A percentile compares a stretch with the other conserved stretches of the same genome.
Evolutionary conservation across 2,888 invertebrate genomes (phyloP).

Genomic region (Parnassius smintheus): DNA sequence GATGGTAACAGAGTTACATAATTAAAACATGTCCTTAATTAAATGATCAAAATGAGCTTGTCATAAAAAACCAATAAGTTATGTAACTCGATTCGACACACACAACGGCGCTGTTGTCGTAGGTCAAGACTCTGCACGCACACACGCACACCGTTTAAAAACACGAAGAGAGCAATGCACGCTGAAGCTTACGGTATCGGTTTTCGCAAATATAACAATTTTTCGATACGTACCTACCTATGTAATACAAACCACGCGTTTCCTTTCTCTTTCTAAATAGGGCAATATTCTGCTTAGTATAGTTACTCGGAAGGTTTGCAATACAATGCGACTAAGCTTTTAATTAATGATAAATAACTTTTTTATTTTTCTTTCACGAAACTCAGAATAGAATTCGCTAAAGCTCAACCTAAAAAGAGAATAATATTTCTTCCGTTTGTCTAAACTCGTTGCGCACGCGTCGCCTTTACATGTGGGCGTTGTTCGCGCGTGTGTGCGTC

Average conservation of each 20-base stretch:
- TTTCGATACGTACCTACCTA: conserved; percentile 35
- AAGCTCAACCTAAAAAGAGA: conserved; percentile 74
- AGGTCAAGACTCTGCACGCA: conserved; percentile 46
- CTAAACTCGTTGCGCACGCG: conserved; percentile 79
- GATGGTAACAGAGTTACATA: too few relatives aligned
- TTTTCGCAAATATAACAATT: conserved; percentile 56
- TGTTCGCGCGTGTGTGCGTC: conserved; percentile 42
- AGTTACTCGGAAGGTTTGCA: conserved; percentile 2
- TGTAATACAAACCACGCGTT: conserved; percentile 34
- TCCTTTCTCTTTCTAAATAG: conserved; percentile 37
- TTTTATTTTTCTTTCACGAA: conserved; percentile 32
- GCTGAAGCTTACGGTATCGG: conserved; percentile 53
- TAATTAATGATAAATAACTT: neutral
- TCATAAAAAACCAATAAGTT: conserved; percentile 46
- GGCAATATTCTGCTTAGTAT: conserved; percentile 27
- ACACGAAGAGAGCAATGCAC: conserved; percentile 57
- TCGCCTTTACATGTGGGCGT: conserved; percentile 55
- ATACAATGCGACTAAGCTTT: neutral
- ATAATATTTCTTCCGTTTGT: conserved; percentile 80
- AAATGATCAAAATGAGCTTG: conserved; percentile 14
- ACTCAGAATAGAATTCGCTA: conserved; percentile 51
- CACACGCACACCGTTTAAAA: conserved; percentile 40
- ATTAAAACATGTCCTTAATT: conserved; percentile 9
- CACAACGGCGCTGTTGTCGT: conserved; percentile 44
- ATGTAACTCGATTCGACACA: conserved; percentile 50